These are phyloP conservation scores for Microcebus jonahi DNA, from an alignment of 2,113 vertebrate species.

Conservation along the genomic window DNA sequence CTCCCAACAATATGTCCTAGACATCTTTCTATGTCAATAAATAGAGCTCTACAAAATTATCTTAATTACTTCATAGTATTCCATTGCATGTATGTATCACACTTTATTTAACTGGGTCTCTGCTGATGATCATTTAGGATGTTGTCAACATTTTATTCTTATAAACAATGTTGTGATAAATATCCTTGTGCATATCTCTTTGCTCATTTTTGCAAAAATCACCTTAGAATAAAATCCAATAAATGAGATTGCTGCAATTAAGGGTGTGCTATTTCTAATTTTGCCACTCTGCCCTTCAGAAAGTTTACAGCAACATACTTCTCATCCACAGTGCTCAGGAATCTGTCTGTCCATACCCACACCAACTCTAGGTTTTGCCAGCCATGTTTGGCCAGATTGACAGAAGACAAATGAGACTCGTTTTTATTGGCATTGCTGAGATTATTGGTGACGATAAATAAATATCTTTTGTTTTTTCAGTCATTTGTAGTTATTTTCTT, in stretches of 20 bases:
- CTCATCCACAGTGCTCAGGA: not conserved
- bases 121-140: slow-evolving; percentile 60
- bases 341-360: not conserved
- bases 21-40: slow-evolving; percentile 80
- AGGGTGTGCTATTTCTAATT: not conserved
- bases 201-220: slow-evolving; percentile 51
- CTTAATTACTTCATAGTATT: slow-evolving; percentile 72
- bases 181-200: slow-evolving; percentile 23
- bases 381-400: not conserved
- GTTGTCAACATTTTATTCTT: slow-evolving; percentile 58
- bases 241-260: not conserved
- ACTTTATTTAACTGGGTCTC: slow-evolving; percentile 35
- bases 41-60: slow-evolving; percentile 75
- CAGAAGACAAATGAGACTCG: not conserved
- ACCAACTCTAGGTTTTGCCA: not conserved
- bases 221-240: slow-evolving; percentile 18
- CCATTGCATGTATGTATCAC: slow-evolving; percentile 45
- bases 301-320: not conserved
- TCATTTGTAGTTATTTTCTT: not conserved
- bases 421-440: not conserved
- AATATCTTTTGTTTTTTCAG: not conserved
- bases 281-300: not conserved
- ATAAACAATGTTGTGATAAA: slow-evolving; percentile 56
- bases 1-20: slow-evolving; percentile 77
- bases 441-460: not conserved